Evolutionary conservation across 2,888 invertebrate species (phyloP).

Genomic region (Eristalis tenax): DNA sequence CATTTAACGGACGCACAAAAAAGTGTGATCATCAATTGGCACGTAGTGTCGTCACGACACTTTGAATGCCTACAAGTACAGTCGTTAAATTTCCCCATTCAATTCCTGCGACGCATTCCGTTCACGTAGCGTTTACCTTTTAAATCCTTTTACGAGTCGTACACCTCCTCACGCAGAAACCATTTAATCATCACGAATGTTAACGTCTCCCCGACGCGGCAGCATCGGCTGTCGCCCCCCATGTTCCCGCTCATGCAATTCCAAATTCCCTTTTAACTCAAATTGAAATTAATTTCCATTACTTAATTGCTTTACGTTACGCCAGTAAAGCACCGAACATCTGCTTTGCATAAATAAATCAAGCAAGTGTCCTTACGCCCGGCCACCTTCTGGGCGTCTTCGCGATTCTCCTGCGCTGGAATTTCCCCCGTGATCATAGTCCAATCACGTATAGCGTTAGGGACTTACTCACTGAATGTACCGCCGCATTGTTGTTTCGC

Average conservation of each 20-base stretch:
- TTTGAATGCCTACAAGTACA: constrained; percentile 21
- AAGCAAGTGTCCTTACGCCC: constrained; percentile 43
- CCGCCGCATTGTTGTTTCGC: constrained; percentile 26
- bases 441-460: constrained; percentile 46
- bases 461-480: constrained; percentile 32
- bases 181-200: constrained; percentile 51
- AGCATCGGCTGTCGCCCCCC: background rate
- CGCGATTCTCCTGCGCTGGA: background rate
- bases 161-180: constrained; percentile 35
- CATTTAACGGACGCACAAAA: background rate
- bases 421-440: background rate
- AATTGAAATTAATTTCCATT: constrained; percentile 67
- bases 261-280: constrained; percentile 44
- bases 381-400: background rate
- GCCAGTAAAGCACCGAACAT: constrained; percentile 59
- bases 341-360: constrained; percentile 66
- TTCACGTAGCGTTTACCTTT: constrained; percentile 40
- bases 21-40: background rate
- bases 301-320: constrained; percentile 58
- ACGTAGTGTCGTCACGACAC: background rate
- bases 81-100: constrained; percentile 16
- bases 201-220: constrained; percentile 24
- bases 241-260: background rate
- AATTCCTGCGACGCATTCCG: constrained; percentile 23
- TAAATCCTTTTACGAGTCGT: constrained; percentile 44